Evolutionary conservation across 2,797 vertebrate genomes (phyloP).

Genomic region (Hybognathus amarus): DNA sequence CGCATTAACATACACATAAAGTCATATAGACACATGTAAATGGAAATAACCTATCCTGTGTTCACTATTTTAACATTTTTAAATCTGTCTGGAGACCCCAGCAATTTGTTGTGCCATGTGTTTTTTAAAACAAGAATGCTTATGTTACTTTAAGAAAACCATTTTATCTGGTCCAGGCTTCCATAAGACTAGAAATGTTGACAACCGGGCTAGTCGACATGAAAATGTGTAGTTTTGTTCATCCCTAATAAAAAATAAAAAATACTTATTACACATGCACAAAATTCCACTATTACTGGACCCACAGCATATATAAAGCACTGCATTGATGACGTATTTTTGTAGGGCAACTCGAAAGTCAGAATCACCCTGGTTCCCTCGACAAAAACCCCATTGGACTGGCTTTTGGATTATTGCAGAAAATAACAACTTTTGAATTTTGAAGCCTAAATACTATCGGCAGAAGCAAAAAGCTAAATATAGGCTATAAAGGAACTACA

Average conservation of each 20-base stretch:
- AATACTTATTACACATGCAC: neutral
- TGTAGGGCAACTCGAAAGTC: neutral
- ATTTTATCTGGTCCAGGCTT: neutral
- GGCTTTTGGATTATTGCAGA: neutral
- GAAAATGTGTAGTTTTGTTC: neutral
- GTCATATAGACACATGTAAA: neutral
- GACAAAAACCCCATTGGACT: neutral
- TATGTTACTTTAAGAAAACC: neutral
- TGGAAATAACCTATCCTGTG: neutral
- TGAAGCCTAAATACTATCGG: neutral
- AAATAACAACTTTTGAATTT: neutral
- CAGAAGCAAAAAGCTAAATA: neutral
- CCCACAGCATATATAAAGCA: neutral
- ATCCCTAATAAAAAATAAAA: neutral
- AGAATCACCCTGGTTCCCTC: neutral
- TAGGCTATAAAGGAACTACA: neutral
- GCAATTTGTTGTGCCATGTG: neutral
- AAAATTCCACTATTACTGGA: neutral
- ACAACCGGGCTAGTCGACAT: neutral
- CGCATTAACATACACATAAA: neutral
- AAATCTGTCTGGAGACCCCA: neutral
- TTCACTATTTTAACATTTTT: neutral
- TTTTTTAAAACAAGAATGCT: neutral
- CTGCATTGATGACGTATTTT: neutral
- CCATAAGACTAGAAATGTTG: neutral